Evolutionary conservation across 2,888 invertebrate species (phyloP).

Genomic region (Baronia brevicornis): DNA sequence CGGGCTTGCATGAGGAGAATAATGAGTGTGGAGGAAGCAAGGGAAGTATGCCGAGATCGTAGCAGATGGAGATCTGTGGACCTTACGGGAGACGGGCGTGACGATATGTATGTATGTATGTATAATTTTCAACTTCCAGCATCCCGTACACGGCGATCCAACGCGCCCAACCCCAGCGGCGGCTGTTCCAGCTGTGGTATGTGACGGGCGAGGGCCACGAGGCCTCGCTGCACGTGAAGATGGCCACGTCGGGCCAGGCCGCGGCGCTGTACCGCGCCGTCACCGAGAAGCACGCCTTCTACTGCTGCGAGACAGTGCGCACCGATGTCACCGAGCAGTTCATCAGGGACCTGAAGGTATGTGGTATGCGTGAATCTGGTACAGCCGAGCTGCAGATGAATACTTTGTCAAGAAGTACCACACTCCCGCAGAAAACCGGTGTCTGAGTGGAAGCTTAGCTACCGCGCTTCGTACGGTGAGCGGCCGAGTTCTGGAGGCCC

Average conservation of each 20-base stretch:
- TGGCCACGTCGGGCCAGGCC: conserved; percentile 87
- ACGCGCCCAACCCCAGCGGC: conserved; percentile 84
- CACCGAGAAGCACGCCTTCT: conserved; percentile 94
- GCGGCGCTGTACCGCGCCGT: conserved; percentile 89
- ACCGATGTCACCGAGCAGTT: conserved; percentile 92
- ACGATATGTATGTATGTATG: conserved; percentile 2
- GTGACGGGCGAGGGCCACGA: conserved; percentile 81
- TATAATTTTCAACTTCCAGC: conserved; percentile 51
- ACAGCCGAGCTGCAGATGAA: too few species aligned
- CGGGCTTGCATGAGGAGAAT: too few species aligned
- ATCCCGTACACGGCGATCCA: conserved; percentile 89
- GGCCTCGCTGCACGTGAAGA: conserved; percentile 83
- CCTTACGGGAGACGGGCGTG: too few species aligned
- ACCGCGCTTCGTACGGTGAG: too few species aligned
- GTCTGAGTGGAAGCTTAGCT: too few species aligned
- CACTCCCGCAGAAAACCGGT: too few species aligned
- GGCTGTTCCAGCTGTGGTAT: conserved; percentile 85
- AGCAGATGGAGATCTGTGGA: too few species aligned
- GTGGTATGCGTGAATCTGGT: conserved; percentile 8
- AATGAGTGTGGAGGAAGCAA: too few species aligned
- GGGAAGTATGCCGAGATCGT: too few species aligned
- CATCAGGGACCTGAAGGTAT: conserved; percentile 88
- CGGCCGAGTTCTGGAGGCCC: too few species aligned
- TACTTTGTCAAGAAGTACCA: too few species aligned
- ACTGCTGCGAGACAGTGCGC: conserved; percentile 93